Base-by-base conservation (phyloP, 2,797 vertebrate genomes). In the Pteropus rufus region DNA sequence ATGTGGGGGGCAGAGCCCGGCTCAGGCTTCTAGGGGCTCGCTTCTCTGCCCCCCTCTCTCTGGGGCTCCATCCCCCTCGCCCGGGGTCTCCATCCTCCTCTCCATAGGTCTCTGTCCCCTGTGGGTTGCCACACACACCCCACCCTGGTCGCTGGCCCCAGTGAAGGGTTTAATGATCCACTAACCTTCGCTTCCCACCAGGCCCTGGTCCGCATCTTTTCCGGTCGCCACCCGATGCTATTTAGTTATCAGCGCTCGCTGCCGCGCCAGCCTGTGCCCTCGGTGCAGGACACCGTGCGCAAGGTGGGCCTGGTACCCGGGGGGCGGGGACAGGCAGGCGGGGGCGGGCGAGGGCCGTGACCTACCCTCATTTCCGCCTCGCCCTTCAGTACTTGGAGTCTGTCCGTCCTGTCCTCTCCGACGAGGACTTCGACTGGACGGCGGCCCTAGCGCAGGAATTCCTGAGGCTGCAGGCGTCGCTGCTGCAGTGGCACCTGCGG, bases 151-250 rank as follows among this genome's bases (percentile, higher is more conserved):
- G 62, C 5, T 1, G 11, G 62, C 34, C 19, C 14, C 56, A 3
- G n/a, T 0, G 34, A 73, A 62, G 29, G 26, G 24, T n/a, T 52
- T 34, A 44, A 72, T 31, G 77, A 81, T 21, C 87, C 56, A 2
- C 18, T 77, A 23, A 60, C 23, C 44, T 29, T 60, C 12, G 9
- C 46, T 34, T 69, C 7, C 91, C 46, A 8, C n/a, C 97, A 99
- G 99, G 99, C 99, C 2, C 97, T 99, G 97, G 99, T 99, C 95
- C 99, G 99, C 91, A 99, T 99, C 95, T 99, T 99, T 96, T 99
- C 99, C 2, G 99, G 99, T 93, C 99, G 99, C 31, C 99, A 99
- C 95, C 99, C 99, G 21, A 98, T 99, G 96, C 98, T 99, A 75
- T 99, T 99, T 98, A 99, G 99, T 97, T 99, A 99, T 97, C 99